Percentiles rank a stretch among this genome's conserved stretches.
Evolutionary conservation across 1,140 invertebrate species (phyloP).

Genomic region (Daktulosphaira vitifoliae): DNA sequence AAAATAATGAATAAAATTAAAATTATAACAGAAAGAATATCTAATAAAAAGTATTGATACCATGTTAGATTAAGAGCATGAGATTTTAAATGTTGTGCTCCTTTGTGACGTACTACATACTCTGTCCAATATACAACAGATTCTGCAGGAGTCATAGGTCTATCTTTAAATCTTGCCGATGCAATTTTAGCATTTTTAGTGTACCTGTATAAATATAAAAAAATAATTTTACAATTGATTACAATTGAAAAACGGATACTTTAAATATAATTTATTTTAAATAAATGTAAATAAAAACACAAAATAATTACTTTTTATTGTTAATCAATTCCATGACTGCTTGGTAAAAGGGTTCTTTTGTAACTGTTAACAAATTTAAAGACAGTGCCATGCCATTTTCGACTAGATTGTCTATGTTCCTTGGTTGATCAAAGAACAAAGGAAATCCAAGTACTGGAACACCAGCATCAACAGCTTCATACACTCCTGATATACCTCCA

Average conservation of each 20-base stretch:
- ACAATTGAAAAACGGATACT: too few relatives aligned
- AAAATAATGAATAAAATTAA: too few relatives aligned
- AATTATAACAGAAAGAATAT: conserved; percentile 25
- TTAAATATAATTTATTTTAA: too few relatives aligned
- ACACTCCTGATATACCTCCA: conserved; percentile 12
- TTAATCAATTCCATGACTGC: not conserved
- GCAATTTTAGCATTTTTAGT: conserved; percentile 26
- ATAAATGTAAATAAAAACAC: too few relatives aligned
- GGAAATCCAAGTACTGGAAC: too few relatives aligned
- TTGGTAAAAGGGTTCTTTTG: conserved; percentile 35
- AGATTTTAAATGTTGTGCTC: conserved; percentile 37
- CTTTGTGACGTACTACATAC: conserved; percentile 46
- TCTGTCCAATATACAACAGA: conserved; percentile 53
- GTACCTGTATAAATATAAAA: conserved; percentile 36
- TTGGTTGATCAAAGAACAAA: too few relatives aligned
- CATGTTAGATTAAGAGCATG: conserved; percentile 17
- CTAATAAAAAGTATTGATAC: conserved; percentile 36
- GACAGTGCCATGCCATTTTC: conserved; percentile 42
- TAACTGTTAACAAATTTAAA: conserved; percentile 42
- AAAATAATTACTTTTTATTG: not conserved
- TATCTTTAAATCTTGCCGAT: conserved; percentile 30
- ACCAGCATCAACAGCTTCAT: too few relatives aligned
- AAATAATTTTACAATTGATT: not conserved
- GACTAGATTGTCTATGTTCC: conserved; percentile 42
- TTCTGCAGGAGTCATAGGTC: conserved; percentile 46